These are phyloP conservation scores for Calidris pygmaea DNA, from an alignment of 2,113 vertebrate species.

Conservation along the genomic window DNA sequence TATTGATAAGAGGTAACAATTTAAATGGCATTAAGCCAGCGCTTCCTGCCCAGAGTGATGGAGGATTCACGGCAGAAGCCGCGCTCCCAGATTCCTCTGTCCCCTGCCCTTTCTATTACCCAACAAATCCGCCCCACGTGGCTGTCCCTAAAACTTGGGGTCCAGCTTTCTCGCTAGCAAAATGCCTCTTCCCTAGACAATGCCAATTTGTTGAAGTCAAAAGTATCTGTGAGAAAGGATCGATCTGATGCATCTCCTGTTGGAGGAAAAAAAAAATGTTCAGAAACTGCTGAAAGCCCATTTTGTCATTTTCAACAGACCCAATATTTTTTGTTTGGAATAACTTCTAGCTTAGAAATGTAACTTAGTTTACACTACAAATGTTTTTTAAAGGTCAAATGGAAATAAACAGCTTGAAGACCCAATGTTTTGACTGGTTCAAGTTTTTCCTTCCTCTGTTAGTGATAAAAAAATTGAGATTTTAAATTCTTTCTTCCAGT, in stretches of 20 bases:
- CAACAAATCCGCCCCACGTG: accelerated
- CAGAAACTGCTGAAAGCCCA: neutral
- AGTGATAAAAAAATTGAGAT: neutral
- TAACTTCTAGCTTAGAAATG: neutral
- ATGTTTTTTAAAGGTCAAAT: constrained; percentile 41
- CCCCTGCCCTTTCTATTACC: neutral
- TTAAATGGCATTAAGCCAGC: neutral
- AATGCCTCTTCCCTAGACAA: neutral
- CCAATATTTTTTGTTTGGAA: neutral
- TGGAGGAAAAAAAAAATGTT: neutral
- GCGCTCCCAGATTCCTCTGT: accelerated
- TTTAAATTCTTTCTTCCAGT: neutral
- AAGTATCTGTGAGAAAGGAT: neutral
- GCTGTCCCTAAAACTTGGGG: neutral
- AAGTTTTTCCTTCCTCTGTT: neutral
- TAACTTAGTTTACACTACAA: neutral
- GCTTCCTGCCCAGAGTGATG: neutral
- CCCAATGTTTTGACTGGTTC: neutral
- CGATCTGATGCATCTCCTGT: neutral
- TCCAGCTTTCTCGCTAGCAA: neutral
- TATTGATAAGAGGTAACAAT: neutral
- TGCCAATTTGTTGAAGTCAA: neutral
- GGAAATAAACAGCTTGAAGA: constrained; percentile 37
- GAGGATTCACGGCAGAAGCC: neutral
- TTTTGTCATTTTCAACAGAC: constrained; percentile 2